Conservation (phyloP, 2,113 vertebrate genomes). For the Rhabdomys dilectus region DNA sequence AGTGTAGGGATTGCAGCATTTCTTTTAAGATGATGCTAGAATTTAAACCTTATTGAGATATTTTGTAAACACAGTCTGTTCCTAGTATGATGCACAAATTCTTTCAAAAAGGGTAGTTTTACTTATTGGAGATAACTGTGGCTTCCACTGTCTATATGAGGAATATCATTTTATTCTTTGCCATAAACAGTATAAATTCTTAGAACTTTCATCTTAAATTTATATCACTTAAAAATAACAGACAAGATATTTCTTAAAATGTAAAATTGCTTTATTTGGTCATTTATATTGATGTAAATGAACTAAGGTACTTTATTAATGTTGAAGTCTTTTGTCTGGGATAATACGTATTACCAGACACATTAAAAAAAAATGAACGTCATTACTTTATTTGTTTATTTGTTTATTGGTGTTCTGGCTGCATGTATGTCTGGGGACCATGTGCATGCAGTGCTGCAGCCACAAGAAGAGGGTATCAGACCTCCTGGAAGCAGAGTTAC, state of each 20-base stretch:
- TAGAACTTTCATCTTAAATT: not conserved
- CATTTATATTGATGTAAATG: constrained; percentile 3
- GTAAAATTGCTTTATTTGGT: not conserved
- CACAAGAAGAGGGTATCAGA: not conserved
- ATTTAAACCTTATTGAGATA: not conserved
- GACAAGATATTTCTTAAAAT: not conserved
- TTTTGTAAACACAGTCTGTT: not conserved
- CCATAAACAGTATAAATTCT: not conserved
- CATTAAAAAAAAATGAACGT: not conserved
- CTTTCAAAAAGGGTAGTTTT: not conserved
- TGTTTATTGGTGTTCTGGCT: not conserved
- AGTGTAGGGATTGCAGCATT: not conserved
- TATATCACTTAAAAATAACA: constrained; percentile 1
- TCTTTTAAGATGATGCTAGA: not conserved
- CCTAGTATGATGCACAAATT: not conserved
- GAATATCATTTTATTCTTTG: not conserved
- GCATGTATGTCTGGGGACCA: not conserved
- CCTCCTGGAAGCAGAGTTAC: not conserved
- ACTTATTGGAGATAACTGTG: not conserved
- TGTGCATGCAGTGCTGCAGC: not conserved
- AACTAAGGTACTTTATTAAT: not conserved
- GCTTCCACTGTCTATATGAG: not conserved
- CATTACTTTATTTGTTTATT: not conserved
- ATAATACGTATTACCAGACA: constrained; percentile 20
- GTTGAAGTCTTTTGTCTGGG: not conserved